Base-by-base conservation (phyloP, 2,888 invertebrate species). In the Tetramorium bicarinatum region DNA sequence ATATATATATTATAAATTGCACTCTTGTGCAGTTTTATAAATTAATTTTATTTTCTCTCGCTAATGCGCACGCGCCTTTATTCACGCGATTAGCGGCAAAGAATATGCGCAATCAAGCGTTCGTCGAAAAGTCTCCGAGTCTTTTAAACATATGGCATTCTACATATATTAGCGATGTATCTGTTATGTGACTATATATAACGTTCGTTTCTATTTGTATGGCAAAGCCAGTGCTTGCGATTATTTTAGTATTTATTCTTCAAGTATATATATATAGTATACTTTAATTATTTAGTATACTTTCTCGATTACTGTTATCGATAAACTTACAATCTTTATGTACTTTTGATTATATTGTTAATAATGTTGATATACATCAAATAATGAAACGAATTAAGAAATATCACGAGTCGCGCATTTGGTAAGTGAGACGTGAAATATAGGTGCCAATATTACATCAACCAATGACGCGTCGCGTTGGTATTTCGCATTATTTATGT, bases 391-490 rank as follows among this genome's bases (percentile, higher is more conserved):
- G 4, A 34, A 34, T 34, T 34, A 34, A 91, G 87, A 88, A 88
- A 93, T 94, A 93, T 92, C 90, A 93, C 89, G 15, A 34, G 29
- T 34, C 15, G 77, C 88, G 88, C 88, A 66, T 86, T 91, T 94
- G 93, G 92, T 93, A 88, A 86, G 82, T 85, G 94, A 94, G 94
- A 94, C 94, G 93, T 94, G 87, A 92, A 94, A 94, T 94, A 94
- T 95, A 95, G 94, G 94, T 94, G 94, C 77, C 93, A 92, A 87
- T 59, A 89, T 87, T 82, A 34, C 29, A 90, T 83, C 82, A 64
- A 92, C 92, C 93, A 93, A 91, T 84, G 52, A 87, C 87, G 87
- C 56, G 91, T 94, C 88, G 93, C 93, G 29, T 34, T 34, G 29
- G 94, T 93, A 90, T 89, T 91, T 87, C 84, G 52, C 66, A 21